These are phyloP conservation scores for Drosophila histrio DNA, from an alignment of 2,888 invertebrate species.

Conservation along the genomic window DNA sequence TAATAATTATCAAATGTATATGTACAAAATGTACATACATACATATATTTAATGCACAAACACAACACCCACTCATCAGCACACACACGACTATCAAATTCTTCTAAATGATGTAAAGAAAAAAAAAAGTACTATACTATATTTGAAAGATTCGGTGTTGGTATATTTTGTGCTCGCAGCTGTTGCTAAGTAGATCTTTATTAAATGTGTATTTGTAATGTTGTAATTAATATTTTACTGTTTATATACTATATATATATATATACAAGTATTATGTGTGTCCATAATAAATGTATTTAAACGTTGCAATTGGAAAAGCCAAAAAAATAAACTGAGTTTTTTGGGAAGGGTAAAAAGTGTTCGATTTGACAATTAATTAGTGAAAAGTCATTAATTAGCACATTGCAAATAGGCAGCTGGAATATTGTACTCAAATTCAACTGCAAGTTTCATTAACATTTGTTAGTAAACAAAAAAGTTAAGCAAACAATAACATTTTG, in stretches of 20 bases:
- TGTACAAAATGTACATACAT: neutral
- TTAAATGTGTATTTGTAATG: constrained; percentile 58
- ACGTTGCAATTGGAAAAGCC: constrained; percentile 29
- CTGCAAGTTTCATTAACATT: neutral
- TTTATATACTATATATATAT: constrained; percentile 42
- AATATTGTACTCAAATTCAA: neutral
- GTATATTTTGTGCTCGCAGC: constrained; percentile 49
- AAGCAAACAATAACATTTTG: neutral
- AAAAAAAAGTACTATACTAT: neutral
- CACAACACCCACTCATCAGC: neutral
- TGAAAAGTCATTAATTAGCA: neutral
- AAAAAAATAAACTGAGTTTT: neutral
- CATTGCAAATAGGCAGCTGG: neutral
- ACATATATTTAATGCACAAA: neutral
- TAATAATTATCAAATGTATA: constrained; percentile 1
- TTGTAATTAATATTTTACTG: constrained; percentile 51
- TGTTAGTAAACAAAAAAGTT: neutral
- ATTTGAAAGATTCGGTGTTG: constrained; percentile 11
- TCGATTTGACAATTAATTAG: neutral
- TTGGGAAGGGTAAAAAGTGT: neutral
- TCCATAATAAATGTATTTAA: constrained; percentile 43
- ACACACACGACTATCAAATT: neutral
- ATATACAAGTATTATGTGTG: constrained; percentile 27
- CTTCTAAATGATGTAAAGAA: neutral
- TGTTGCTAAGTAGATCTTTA: constrained; percentile 41